Percentiles rank a stretch among this genome's conserved stretches.
Evolutionary conservation across 2,888 invertebrate genomes (phyloP).

Genomic region (Idaea aversata): DNA sequence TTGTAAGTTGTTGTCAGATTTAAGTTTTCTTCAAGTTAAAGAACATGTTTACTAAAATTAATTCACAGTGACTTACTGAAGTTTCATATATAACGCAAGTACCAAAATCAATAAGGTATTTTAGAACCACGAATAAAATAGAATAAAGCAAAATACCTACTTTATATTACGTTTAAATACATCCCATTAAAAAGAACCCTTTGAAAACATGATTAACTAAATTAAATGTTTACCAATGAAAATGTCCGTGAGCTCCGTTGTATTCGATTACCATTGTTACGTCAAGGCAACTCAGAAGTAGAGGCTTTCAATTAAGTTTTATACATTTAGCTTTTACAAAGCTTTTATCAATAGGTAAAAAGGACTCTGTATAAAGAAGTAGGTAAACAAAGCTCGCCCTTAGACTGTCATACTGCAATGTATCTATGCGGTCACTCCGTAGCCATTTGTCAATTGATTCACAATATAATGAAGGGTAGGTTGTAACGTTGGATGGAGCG

Average conservation of each 20-base stretch:
- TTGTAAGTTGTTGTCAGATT: no score
- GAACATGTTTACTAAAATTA: no score
- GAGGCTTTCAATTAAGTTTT: slow-evolving; percentile 45
- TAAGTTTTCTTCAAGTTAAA: no score
- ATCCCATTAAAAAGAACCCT: slow-evolving; percentile 16
- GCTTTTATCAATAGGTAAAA: slow-evolving; percentile 26
- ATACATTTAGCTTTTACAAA: slow-evolving; percentile 31
- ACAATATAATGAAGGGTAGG: slow-evolving; percentile 78
- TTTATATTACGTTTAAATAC: slow-evolving; percentile 13
- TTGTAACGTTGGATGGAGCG: slow-evolving; percentile 69
- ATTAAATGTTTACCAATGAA: slow-evolving; percentile 17
- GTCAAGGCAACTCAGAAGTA: slow-evolving; percentile 33
- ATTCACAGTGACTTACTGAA: no score
- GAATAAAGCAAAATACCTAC: not conserved
- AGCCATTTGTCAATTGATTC: slow-evolving; percentile 78
- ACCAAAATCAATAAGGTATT: not conserved
- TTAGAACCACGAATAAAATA: not conserved
- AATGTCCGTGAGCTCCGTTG: slow-evolving; percentile 27
- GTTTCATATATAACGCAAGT: not conserved
- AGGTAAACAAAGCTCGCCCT: slow-evolving; percentile 54
- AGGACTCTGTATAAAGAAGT: slow-evolving; percentile 44
- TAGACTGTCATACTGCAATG: slow-evolving; percentile 35
- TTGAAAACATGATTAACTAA: slow-evolving; percentile 16
- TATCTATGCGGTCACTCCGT: slow-evolving; percentile 41
- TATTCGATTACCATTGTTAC: slow-evolving; percentile 31